Percentiles rank a stretch among this genome's conserved stretches.
phyloP scores from a whole-genome alignment of 2,797 vertebrate genomes.

The Rachycentron canadum region DNA sequence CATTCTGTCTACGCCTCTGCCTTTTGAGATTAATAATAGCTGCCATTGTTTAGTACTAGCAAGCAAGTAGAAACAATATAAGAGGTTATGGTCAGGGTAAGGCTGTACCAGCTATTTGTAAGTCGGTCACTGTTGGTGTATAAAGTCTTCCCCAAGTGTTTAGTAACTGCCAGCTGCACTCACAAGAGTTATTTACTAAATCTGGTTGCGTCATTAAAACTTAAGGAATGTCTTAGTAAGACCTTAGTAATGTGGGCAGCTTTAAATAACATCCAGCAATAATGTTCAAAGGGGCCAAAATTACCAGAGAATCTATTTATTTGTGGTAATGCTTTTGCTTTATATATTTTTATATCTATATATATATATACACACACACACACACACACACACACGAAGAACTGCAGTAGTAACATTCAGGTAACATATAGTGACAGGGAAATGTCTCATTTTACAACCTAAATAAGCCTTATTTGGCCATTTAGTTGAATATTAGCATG shows the following conservation, averaged over 20 bases:
- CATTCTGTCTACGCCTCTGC: neutral
- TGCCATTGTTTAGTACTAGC: neutral
- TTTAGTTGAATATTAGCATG: neutral
- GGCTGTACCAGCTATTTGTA: neutral
- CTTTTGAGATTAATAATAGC: neutral
- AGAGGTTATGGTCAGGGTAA: neutral
- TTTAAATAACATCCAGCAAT: neutral
- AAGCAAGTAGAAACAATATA: conserved; percentile 1
- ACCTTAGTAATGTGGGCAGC: neutral
- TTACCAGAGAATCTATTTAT: neutral
- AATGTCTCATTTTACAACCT: neutral
- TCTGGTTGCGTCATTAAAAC: neutral
- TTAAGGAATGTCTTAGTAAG: conserved; percentile 6
- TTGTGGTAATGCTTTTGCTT: neutral
- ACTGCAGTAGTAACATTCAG: neutral
- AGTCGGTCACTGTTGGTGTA: neutral
- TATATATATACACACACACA: too few species aligned
- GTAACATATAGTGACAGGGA: neutral
- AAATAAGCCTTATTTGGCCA: neutral
- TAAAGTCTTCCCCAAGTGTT: neutral
- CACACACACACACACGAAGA: neutral
- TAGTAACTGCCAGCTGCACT: neutral
- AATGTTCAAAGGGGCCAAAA: too few species aligned
- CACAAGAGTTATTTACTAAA: conserved; percentile 10
- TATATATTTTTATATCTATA: neutral